phyloP scores from a whole-genome alignment of 2,888 invertebrate species.

The Dexiosoma caninum region DNA sequence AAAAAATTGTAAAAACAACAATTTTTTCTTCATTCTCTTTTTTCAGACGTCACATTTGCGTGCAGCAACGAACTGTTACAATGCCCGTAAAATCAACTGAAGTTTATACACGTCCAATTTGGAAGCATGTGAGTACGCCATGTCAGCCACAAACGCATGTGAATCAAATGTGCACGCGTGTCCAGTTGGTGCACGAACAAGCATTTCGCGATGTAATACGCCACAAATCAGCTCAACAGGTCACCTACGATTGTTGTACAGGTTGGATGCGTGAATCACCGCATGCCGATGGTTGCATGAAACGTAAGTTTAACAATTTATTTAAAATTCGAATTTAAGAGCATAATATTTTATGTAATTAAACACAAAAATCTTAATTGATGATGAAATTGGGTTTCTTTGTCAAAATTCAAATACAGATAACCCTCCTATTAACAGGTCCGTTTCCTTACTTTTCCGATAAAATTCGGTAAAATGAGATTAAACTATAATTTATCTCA shows the following conservation, averaged over 20 bases:
- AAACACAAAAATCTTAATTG: too few relatives aligned
- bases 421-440: too few relatives aligned
- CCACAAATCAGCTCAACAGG: conserved; percentile 78
- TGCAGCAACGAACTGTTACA: conserved; percentile 78
- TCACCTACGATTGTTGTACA: conserved; percentile 80
- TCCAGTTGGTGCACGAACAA: conserved; percentile 80
- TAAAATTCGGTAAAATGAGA: too few relatives aligned
- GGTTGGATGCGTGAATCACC: conserved; percentile 81
- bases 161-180: conserved; percentile 80
- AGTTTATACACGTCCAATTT: conserved; percentile 79
- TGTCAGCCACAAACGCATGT: conserved; percentile 77
- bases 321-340: too few relatives aligned
- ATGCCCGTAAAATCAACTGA: conserved; percentile 79
- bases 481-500: too few relatives aligned
- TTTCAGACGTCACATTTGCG: conserved; percentile 80
- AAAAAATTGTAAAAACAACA: conserved; percentile 34
- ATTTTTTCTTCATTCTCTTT: conserved; percentile 19
- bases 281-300: conserved; percentile 81
- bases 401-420: too few relatives aligned
- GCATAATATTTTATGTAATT: too few relatives aligned
- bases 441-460: too few relatives aligned
- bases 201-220: conserved; percentile 79
- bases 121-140: conserved; percentile 79
- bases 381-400: too few relatives aligned
- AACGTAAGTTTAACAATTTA: conserved; percentile 79